Base-by-base conservation (phyloP, 1,140 invertebrate genomes). In the Leucophenga varia region DNA sequence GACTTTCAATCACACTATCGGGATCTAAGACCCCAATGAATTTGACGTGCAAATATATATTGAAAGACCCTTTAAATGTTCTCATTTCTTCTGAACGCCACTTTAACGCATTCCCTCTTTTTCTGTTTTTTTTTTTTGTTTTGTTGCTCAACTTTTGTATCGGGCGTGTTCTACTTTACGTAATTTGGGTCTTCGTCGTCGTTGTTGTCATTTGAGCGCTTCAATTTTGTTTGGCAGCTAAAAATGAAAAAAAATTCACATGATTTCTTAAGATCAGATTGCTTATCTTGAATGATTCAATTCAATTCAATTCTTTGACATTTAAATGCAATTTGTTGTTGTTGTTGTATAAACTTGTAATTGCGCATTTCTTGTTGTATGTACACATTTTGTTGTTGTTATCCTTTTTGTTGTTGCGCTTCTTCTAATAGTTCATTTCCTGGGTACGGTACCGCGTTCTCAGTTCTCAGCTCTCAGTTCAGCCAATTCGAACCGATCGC, bases 341-440 rank as follows among this genome's bases (percentile, higher is more conserved):
- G 22, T 25, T 10, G 22, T 25, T 25, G 22, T 10, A 28, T 28
- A 6, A 7, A 28, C 12, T 28, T 28, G 25, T 28, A 28, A 28
- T 28, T 28, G 6, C 6, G 12, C 6, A 28, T 28, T 28, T 28
- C 12, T 28, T 28, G 25, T 12, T 28, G n/a, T n/a, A n/a, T n/a
- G n/a, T n/a, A n/a, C n/a, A n/a, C n/a, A n/a, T n/a, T n/a, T n/a
- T n/a, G 22, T 39, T 20, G 25, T 61, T 55, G 36, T 43, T 25
- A 34, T 31, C 46, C 35, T 34, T 56, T 47, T 61, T 54, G 56
- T 65, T 67, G 61, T 65, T 67, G 64, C 64, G 63, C 61, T 63
- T 65, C 67, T 68, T 55, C 55, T 72, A 72, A 72, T 72, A 63
- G 64, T 52, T 53, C 60, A 72, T 50, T 69, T 72, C 69, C 68